phyloP scores from a whole-genome alignment of 2,888 invertebrate genomes.

The Seira ritae region DNA sequence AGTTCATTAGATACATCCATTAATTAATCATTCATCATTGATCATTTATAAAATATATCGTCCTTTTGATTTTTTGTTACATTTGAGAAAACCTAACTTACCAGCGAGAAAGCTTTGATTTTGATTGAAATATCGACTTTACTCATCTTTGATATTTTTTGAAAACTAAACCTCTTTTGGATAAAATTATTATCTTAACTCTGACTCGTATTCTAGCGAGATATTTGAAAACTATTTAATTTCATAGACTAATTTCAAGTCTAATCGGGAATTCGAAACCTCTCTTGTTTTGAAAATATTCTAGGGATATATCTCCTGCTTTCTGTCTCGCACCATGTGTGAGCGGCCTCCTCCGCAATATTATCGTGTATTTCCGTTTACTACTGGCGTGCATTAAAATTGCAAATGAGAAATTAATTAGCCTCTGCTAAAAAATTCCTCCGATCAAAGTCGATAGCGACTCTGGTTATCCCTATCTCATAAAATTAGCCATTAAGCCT shows the following conservation, averaged over 20 bases:
- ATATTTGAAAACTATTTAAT: constrained; percentile 15
- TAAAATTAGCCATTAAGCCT: constrained; percentile 43
- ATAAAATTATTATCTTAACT: neutral
- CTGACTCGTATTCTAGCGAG: neutral
- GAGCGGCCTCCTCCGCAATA: constrained; percentile 53
- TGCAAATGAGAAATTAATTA: constrained; percentile 53
- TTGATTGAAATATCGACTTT: constrained; percentile 52
- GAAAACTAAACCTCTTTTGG: neutral
- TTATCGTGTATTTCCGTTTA: constrained; percentile 45
- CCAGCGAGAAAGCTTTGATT: constrained; percentile 63
- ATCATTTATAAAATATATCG: neutral
- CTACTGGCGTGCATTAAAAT: constrained; percentile 58
- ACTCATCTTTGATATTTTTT: constrained; percentile 44
- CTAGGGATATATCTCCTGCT: constrained; percentile 56
- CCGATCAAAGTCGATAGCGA: constrained; percentile 3
- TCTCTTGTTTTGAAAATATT: constrained; percentile 60
- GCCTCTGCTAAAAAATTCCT: constrained; percentile 59
- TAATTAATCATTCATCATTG: constrained; percentile 43
- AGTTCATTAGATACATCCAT: constrained; percentile 53
- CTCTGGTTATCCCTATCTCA: constrained; percentile 31
- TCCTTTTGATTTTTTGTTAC: constrained; percentile 6
- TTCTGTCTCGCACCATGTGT: constrained; percentile 52
- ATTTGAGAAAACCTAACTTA: constrained; percentile 50
- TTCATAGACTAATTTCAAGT: neutral
- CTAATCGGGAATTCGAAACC: constrained; percentile 40